Percentiles rank a stretch among this genome's conserved stretches.
phyloP scores from a whole-genome alignment of 2,888 invertebrate genomes.

The Lamproptera curius region DNA sequence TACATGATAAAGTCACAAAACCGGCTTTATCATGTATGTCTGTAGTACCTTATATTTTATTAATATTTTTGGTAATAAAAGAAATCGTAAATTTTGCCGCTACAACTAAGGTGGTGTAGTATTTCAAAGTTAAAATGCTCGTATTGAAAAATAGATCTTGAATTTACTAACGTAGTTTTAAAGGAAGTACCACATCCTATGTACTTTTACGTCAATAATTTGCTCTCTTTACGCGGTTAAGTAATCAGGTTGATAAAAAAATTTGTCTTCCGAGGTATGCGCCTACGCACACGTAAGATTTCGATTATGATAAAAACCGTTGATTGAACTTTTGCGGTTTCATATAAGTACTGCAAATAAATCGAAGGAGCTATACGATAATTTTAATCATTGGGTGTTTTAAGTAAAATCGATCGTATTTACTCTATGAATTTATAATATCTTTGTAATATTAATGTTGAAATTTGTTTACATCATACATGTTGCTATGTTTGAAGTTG shows the following conservation, averaged over 20 bases:
- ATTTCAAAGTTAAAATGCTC: not conserved
- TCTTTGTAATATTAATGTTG: no score
- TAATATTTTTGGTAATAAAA: not conserved
- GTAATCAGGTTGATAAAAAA: conserved; percentile 25
- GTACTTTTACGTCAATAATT: conserved; percentile 52
- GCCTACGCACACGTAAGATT: conserved; percentile 9
- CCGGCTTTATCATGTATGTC: no score
- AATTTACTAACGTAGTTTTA: conserved; percentile 18
- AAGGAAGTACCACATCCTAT: conserved; percentile 41
- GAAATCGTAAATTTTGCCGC: not conserved
- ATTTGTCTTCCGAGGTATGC: conserved; percentile 14
- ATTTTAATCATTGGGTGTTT: no score
- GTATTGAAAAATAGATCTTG: not conserved
- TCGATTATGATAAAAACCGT: conserved; percentile 7
- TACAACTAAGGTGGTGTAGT: not conserved
- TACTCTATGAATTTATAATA: no score
- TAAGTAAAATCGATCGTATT: no score
- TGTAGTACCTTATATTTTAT: no score
- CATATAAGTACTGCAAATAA: no score
- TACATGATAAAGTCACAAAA: no score
- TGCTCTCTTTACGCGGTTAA: conserved; percentile 42
- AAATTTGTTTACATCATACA: no score
- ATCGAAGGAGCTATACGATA: no score
- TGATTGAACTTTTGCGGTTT: conserved; percentile 1
- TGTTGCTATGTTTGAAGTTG: no score